These are phyloP conservation scores for Helicoverpa zea DNA, from an alignment of 1,140 invertebrate genomes.

Conservation along the genomic window DNA sequence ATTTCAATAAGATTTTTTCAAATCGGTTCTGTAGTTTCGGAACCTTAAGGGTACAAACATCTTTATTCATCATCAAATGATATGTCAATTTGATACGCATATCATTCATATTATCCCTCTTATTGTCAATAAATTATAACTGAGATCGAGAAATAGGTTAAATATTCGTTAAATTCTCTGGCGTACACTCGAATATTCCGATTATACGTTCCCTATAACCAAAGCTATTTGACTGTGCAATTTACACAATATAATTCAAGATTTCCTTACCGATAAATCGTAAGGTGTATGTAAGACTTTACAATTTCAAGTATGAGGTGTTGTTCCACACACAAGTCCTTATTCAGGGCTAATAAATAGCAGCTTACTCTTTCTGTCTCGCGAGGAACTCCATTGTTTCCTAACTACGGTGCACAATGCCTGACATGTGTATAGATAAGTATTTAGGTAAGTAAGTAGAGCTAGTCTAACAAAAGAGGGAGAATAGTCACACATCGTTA, in stretches of 20 bases:
- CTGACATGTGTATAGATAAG: constrained; percentile 51
- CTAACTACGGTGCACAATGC: constrained; percentile 61
- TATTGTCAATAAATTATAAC: no score
- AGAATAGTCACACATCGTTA: constrained; percentile 47
- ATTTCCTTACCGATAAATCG: constrained; percentile 24
- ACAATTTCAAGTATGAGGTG: constrained; percentile 45
- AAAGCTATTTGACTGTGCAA: constrained; percentile 5
- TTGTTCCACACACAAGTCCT: constrained; percentile 49
- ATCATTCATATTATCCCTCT: no score
- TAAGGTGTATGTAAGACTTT: constrained; percentile 25
- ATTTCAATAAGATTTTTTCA: no score
- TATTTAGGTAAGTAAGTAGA: constrained; percentile 39
- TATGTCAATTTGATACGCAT: no score
- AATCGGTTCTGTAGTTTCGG: no score
- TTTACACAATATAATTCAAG: constrained; percentile 35
- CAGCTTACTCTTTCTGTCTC: constrained; percentile 54
- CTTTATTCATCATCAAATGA: no score
- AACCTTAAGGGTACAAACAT: no score
- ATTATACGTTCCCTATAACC: not conserved
- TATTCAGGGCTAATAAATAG: constrained; percentile 58
- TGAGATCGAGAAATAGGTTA: no score
- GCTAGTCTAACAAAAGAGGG: constrained; percentile 34
- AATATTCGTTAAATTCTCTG: no score
- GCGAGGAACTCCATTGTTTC: constrained; percentile 59
- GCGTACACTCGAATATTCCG: not conserved